phyloP scores from a whole-genome alignment of 2,113 vertebrate genomes.

The Carassius auratus region DNA sequence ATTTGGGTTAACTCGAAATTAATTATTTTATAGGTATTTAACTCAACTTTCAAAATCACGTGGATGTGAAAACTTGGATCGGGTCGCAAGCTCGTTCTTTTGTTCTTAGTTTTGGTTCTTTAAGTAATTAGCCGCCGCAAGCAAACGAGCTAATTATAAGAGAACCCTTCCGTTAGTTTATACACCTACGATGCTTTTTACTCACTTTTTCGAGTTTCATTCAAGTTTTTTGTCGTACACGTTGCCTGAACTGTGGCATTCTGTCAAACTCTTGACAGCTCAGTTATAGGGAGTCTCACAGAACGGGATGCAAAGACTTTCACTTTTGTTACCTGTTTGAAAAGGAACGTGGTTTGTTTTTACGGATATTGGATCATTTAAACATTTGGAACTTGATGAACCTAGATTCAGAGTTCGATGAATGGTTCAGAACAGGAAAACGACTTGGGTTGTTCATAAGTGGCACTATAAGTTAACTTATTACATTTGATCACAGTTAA shows the following conservation, averaged over 20 bases:
- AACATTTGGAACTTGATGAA: not conserved
- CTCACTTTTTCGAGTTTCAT: slow-evolving; percentile 18
- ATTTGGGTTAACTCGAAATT: slow-evolving; percentile 1
- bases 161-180: not conserved
- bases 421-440: not conserved
- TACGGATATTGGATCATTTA: not conserved
- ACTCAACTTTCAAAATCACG: not conserved
- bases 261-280: slow-evolving; percentile 24
- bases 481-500: not conserved
- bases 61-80: not conserved
- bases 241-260: not conserved
- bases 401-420: not conserved
- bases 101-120: not conserved
- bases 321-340: not conserved
- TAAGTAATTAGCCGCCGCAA: not conserved
- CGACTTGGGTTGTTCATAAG: not conserved
- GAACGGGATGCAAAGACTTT: not conserved
- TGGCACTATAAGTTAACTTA: not conserved
- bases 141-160: slow-evolving; percentile 4
- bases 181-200: not conserved
- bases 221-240: not conserved
- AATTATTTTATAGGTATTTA: not conserved
- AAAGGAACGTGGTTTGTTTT: not conserved
- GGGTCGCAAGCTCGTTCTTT: not conserved
- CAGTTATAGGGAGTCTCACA: not conserved